Evolutionary conservation across 2,888 invertebrate genomes (phyloP), one percentile per base, ranked within the genome.

Genomic region (Melanotus villosus): DNA sequence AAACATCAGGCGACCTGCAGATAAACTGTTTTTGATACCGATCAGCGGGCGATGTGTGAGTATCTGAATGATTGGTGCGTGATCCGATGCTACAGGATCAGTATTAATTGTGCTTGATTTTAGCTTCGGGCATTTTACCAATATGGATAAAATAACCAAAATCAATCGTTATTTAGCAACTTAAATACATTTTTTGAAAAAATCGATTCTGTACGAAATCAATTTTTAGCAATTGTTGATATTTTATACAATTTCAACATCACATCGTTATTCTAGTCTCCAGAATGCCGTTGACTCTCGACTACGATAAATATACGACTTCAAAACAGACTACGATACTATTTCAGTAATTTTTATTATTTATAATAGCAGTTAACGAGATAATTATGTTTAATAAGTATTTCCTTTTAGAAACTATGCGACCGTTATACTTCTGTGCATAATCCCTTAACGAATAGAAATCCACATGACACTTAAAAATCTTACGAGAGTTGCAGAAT

Each of bases 1-100:
- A 73, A 75, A 73, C 73, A 73, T 70, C 72, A 58, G 47, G 70
- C 72, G 73, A 73, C 68, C 70, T 70, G 68, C 69, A 62, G 69
- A 74, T 73, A 74, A 75, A 75, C 75, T 76, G 76, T 76, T 76
- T 75, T 73, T 75, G 74, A 76, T 76, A 75, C 32, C 72, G 68
- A 72, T 73, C 76, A 76, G 75, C 76, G 73, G 47, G 52, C 52
- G 52, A 52, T 32, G 74, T 74, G 65, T 72, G 74, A 73, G 68
- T 72, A 73, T 74, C 74, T 64, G 56, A 64, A 54, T 41, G 64
- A 64, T 64, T 56, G 56, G 56, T 64, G 64, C 56, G 41, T 54
- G 64, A 64, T 41, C 54, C 54, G 64, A 64, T 64, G 43, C 18
- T 41, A 64, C 43, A 41, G 34, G 50, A 47, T 64, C 38, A 14